phyloP scores from a whole-genome alignment of 2,113 vertebrate species.

The Bubo blakistoni region DNA sequence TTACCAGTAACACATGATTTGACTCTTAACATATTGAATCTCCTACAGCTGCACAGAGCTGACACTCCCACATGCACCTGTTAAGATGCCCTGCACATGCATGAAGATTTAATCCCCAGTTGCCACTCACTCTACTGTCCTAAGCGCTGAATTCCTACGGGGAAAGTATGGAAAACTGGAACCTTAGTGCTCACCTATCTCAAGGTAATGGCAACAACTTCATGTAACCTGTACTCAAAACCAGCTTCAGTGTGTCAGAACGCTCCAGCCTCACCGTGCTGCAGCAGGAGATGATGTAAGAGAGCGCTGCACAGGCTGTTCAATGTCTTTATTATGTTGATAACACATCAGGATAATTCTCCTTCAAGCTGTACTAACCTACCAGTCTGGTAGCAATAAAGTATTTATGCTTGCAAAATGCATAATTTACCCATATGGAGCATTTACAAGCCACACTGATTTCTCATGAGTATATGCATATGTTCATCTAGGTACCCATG shows the following conservation, averaged over 20 bases:
- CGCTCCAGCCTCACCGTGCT: neutral
- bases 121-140: neutral
- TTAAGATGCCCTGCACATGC: neutral
- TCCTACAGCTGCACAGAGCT: too few species aligned
- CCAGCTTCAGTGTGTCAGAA: neutral
- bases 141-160: neutral
- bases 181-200: neutral
- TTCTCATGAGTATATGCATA: neutral
- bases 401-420: constrained; percentile 8
- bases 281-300: neutral
- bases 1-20: too few species aligned
- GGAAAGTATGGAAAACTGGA: neutral
- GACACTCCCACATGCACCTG: too few species aligned
- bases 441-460: neutral
- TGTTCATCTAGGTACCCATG: neutral
- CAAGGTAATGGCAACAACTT: neutral
- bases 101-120: neutral
- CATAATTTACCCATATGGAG: neutral
- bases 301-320: neutral
- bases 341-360: neutral
- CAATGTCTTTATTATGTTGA: neutral
- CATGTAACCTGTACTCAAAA: neutral
- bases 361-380: neutral
- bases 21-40: too few species aligned
- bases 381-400: neutral